These are phyloP conservation scores for Potamarius usumacintae DNA, from an alignment of 2,113 vertebrate genomes.

Conservation along the genomic window DNA sequence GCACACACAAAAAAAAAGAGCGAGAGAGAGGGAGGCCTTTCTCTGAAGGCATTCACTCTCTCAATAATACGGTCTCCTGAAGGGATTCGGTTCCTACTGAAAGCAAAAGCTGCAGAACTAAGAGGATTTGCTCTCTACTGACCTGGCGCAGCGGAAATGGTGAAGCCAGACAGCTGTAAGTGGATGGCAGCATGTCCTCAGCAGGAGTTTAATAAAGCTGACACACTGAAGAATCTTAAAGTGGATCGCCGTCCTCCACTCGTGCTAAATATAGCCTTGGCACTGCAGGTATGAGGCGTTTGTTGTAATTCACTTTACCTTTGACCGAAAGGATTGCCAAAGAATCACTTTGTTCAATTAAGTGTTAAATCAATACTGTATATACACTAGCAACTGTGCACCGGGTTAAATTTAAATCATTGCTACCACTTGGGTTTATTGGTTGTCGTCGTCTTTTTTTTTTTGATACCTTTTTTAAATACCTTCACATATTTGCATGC, in stretches of 20 bases:
- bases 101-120: background rate
- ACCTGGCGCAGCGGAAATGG: background rate
- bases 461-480: background rate
- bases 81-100: background rate
- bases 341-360: slow-evolving; percentile 1
- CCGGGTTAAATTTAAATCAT: background rate
- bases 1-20: background rate
- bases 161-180: slow-evolving; percentile 2
- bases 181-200: slow-evolving; percentile 7
- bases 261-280: slow-evolving; percentile 51
- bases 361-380: background rate
- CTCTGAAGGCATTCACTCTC: background rate
- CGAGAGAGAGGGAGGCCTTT: slow-evolving; percentile 4
- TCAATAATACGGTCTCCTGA: background rate
- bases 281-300: slow-evolving; percentile 55
- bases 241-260: slow-evolving; percentile 38
- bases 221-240: slow-evolving; percentile 22
- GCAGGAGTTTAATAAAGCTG: slow-evolving; percentile 10
- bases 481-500: background rate
- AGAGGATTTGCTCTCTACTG: background rate
- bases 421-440: background rate
- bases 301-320: background rate
- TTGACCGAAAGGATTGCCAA: background rate
- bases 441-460: background rate
- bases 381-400: background rate